Evolutionary conservation across 1,140 invertebrate species (phyloP).

Genomic region (Panonychus citri): DNA sequence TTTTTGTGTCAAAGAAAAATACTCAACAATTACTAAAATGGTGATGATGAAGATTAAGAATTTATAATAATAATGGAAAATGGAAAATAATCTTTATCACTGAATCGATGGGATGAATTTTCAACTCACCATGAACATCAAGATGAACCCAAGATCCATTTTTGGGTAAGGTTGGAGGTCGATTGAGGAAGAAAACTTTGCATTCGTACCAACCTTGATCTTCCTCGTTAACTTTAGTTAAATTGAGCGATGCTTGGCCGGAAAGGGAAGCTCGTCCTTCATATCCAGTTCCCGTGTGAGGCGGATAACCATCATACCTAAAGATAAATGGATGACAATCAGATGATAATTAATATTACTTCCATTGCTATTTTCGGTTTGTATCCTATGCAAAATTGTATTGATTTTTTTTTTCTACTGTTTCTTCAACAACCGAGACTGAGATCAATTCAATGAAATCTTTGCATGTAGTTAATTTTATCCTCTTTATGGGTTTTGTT

Average conservation of each 20-base stretch:
- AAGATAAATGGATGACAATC: constrained; percentile 7
- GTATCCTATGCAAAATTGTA: too few species aligned
- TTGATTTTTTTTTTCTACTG: too few species aligned
- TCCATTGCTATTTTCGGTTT: too few species aligned
- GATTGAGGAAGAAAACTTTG: constrained; percentile 81
- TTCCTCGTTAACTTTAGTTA: constrained; percentile 67
- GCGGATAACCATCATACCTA: constrained; percentile 74
- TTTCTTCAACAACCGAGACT: too few species aligned
- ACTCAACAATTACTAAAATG: too few species aligned
- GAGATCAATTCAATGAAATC: not conserved
- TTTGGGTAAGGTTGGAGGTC: constrained; percentile 64
- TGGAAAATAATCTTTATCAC: too few species aligned
- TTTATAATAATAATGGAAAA: not conserved
- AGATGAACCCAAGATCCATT: constrained; percentile 88
- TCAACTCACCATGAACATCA: constrained; percentile 64
- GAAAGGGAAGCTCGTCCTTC: constrained; percentile 68
- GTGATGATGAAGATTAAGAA: not conserved
- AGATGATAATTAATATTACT: not conserved
- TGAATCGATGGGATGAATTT: too few species aligned
- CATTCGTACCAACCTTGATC: constrained; percentile 96
- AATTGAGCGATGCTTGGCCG: constrained; percentile 65
- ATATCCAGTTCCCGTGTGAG: constrained; percentile 73
- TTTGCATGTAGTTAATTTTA: too few species aligned
- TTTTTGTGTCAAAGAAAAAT: too few species aligned
- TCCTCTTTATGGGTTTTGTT: too few species aligned